These are phyloP conservation scores for Amitus sp. DNA, from an alignment of 2,888 invertebrate species.

Conservation along the genomic window DNA sequence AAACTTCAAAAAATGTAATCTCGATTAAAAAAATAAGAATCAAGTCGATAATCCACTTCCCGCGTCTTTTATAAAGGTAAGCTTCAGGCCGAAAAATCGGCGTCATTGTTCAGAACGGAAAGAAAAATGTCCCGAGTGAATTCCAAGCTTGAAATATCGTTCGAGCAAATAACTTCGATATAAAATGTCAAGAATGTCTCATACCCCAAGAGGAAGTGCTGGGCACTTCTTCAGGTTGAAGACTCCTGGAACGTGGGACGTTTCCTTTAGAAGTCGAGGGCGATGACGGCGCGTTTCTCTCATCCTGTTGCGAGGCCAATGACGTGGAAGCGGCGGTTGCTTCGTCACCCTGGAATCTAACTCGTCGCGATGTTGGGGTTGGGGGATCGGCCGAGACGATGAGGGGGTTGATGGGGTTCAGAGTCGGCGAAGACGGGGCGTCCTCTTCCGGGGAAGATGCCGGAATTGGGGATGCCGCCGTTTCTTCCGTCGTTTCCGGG, in stretches of 20 bases:
- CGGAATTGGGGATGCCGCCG: conserved; percentile 40
- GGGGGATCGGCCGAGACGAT: conserved; percentile 49
- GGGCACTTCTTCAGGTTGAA: conserved; percentile 68
- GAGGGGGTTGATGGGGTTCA: conserved; percentile 35
- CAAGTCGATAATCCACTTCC: too few relatives aligned
- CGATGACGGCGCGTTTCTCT: conserved; percentile 48
- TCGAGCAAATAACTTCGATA: neutral
- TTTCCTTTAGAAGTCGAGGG: conserved; percentile 67
- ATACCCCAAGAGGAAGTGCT: conserved; percentile 60
- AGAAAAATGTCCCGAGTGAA: neutral
- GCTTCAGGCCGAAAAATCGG: neutral
- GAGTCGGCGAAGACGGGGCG: conserved; percentile 38
- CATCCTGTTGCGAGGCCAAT: conserved; percentile 46
- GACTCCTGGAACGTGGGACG: conserved; percentile 67
- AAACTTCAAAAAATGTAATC: too few relatives aligned
- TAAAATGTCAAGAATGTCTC: conserved; percentile 4
- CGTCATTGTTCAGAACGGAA: neutral
- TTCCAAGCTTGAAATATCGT: neutral
- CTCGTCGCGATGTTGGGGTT: conserved; percentile 63
- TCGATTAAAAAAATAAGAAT: too few relatives aligned
- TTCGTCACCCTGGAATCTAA: conserved; percentile 68
- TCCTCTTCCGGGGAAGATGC: conserved; percentile 31
- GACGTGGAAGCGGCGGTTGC: conserved; percentile 45
- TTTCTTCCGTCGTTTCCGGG: conserved; percentile 65
- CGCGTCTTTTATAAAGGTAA: neutral